A percentile compares a stretch with the other conserved stretches of the same genome.
Evolutionary conservation across 2,888 invertebrate species (phyloP).

Genomic region (Conops quadrifasciatus): DNA sequence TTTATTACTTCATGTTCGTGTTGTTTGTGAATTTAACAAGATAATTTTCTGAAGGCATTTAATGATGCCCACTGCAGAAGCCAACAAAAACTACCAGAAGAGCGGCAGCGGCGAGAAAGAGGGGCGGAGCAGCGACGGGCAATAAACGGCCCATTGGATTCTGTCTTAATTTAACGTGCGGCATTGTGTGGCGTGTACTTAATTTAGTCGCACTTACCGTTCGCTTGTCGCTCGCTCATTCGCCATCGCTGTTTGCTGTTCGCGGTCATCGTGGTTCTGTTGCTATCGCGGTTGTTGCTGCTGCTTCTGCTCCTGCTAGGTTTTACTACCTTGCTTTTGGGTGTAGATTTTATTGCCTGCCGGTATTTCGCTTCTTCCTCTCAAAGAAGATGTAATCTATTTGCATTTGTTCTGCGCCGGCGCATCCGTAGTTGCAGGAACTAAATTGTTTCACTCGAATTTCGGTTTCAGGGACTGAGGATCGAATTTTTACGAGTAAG

Average conservation of each 20-base stretch:
- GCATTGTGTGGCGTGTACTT: conserved; percentile 44
- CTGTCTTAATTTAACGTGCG: conserved; percentile 39
- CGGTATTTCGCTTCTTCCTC: too few relatives aligned
- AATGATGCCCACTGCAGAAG: conserved; percentile 50
- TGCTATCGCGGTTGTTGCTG: background rate
- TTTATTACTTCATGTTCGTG: conserved; percentile 60
- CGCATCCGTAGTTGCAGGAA: too few relatives aligned
- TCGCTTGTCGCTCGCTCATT: conserved; percentile 9
- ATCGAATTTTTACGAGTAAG: too few relatives aligned
- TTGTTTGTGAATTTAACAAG: conserved; percentile 65
- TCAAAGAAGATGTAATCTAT: too few relatives aligned
- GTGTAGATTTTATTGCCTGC: conserved; percentile 17
- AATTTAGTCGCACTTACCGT: conserved; percentile 52
- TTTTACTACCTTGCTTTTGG: background rate
- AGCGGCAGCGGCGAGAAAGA: background rate
- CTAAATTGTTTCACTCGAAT: too few relatives aligned
- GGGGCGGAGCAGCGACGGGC: background rate
- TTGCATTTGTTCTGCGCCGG: too few relatives aligned
- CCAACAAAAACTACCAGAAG: background rate
- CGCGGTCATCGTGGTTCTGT: background rate
- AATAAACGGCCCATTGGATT: conserved; percentile 2
- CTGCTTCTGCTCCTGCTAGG: conserved; percentile 15
- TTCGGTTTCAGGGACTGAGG: too few relatives aligned
- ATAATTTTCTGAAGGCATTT: conserved; percentile 62
- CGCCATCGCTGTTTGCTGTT: background rate